Conservation (phyloP, 2,888 invertebrate genomes). For the Drosophila birchii region DNA sequence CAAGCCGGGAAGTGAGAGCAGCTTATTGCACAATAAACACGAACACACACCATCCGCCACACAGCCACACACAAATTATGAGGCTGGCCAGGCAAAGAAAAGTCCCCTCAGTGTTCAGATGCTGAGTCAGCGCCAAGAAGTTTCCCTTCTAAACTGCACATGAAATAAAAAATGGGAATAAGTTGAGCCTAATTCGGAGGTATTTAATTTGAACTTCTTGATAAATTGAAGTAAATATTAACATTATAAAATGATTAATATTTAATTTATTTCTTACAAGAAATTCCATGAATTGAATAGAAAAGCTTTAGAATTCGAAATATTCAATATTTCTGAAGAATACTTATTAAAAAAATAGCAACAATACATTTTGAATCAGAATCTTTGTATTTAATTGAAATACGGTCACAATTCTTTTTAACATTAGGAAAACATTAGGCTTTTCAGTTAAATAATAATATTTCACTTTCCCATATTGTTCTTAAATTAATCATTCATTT, state of each 20-base stretch:
- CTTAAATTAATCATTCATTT: not conserved
- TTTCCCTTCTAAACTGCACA: slow-evolving; percentile 39
- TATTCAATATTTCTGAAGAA: no score
- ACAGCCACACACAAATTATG: slow-evolving; percentile 50
- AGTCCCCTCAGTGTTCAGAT: slow-evolving; percentile 31
- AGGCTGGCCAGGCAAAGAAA: slow-evolving; percentile 34
- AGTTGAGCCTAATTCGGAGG: not conserved
- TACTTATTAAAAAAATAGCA: no score
- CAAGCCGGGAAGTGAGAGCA: slow-evolving; percentile 49
- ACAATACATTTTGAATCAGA: not conserved
- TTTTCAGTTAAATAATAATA: not conserved
- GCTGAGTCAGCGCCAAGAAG: slow-evolving; percentile 72
- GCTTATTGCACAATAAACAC: slow-evolving; percentile 78
- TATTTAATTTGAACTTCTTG: not conserved
- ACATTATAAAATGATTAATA: not conserved
- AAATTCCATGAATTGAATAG: not conserved
- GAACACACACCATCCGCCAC: slow-evolving; percentile 38
- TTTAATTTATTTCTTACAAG: no score
- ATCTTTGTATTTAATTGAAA: no score
- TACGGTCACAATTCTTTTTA: not conserved
- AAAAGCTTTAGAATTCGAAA: not conserved
- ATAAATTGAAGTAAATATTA: not conserved
- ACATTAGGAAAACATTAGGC: not conserved
- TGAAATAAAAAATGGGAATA: not conserved
- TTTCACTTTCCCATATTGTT: not conserved